A percentile compares a stretch with the other conserved stretches of the same genome.
Conservation (phyloP, 2,888 invertebrate genomes). For the Maniola hyperantus region DNA sequence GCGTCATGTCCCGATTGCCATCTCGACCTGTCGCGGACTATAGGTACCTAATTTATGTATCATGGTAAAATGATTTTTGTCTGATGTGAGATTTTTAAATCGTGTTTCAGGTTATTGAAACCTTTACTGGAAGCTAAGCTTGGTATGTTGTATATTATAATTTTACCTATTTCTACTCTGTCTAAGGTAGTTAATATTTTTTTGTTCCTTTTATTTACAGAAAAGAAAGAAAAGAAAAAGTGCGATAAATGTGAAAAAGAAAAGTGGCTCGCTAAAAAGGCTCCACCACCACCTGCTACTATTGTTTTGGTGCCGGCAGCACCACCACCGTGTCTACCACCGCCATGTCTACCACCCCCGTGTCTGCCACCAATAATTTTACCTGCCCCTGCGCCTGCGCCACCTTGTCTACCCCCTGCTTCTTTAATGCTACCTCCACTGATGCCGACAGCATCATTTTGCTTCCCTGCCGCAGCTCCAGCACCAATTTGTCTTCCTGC, state of each 20-base stretch:
- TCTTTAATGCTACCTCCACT: slow-evolving; percentile 5
- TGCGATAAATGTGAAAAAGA: slow-evolving; percentile 43
- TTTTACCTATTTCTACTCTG: not conserved
- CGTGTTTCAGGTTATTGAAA: slow-evolving; percentile 65
- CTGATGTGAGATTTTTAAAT: slow-evolving; percentile 27
- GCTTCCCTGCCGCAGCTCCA: slow-evolving; percentile 31
- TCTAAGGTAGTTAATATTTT: not conserved
- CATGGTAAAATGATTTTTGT: slow-evolving; percentile 6
- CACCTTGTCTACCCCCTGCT: slow-evolving; percentile 51
- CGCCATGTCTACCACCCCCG: slow-evolving; percentile 49
- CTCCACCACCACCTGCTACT: slow-evolving; percentile 55
- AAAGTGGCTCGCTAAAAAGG: slow-evolving; percentile 45
- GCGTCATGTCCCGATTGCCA: too few species aligned
- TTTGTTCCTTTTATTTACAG: slow-evolving; percentile 31
- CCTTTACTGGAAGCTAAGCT: slow-evolving; percentile 59
- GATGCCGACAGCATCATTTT: not conserved
- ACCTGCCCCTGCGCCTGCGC: slow-evolving; percentile 48
- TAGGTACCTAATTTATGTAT: too few species aligned
- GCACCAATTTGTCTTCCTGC: slow-evolving; percentile 18
- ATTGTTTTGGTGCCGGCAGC: slow-evolving; percentile 65
- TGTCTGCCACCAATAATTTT: slow-evolving; percentile 45
- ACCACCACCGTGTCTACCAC: slow-evolving; percentile 47
- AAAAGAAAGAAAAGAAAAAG: slow-evolving; percentile 43
- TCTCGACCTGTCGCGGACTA: too few species aligned
- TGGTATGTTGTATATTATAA: slow-evolving; percentile 49